Evolutionary conservation across 2,888 invertebrate genomes (phyloP).

Genomic region (Caenorhabditis doughertyi): DNA sequence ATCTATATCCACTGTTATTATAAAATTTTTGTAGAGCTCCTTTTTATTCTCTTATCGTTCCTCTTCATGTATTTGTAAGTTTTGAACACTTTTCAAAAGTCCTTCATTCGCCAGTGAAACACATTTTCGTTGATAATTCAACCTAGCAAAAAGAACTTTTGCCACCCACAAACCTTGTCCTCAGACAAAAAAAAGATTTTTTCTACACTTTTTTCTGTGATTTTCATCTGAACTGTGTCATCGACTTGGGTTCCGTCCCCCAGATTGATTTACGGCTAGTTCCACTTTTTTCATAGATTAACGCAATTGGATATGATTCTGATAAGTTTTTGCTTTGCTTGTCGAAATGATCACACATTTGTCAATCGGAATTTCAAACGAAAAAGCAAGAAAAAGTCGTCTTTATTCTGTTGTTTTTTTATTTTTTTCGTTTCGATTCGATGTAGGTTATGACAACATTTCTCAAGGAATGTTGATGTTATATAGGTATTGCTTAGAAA

Average conservation of each 20-base stretch:
- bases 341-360: conserved; percentile 5
- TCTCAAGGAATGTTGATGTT: no score
- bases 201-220: neutral
- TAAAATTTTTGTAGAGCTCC: no score
- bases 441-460: neutral
- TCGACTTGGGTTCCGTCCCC: conserved; percentile 24
- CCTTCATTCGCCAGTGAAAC: no score
- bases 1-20: no score
- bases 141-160: no score
- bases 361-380: neutral
- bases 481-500: neutral
- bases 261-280: conserved; percentile 54
- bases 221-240: conserved; percentile 36
- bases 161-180: neutral
- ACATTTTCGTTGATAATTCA: no score
- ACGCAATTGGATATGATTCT: conserved; percentile 35
- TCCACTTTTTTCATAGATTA: conserved; percentile 45
- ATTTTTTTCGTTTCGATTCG: neutral
- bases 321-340: conserved; percentile 27
- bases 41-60: no score
- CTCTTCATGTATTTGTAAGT: no score
- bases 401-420: neutral
- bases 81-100: no score
- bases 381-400: neutral
- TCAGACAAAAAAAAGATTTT: neutral